Percentiles rank a stretch among this genome's conserved stretches.
Conservation (phyloP, 2,113 vertebrate species). For the Nycticorax nycticorax region DNA sequence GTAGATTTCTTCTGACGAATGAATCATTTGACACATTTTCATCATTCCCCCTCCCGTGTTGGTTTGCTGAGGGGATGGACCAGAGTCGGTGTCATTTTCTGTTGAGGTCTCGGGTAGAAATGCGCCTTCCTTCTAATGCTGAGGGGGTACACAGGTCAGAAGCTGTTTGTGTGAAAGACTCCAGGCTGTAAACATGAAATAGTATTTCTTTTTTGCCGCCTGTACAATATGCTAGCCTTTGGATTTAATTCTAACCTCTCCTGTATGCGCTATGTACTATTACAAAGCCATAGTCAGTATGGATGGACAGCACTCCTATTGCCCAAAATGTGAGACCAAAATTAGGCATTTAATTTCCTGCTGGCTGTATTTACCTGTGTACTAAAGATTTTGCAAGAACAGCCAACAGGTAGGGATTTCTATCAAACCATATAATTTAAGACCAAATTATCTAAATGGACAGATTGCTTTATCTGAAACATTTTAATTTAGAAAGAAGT, state of each 20-base stretch:
- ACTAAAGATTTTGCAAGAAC: neutral
- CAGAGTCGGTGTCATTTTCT: neutral
- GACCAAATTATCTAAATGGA: neutral
- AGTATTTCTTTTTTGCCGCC: neutral
- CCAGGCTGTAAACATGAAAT: neutral
- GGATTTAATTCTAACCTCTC: neutral
- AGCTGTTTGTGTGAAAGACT: neutral
- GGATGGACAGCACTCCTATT: neutral
- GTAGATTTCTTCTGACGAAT: neutral
- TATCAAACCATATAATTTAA: neutral
- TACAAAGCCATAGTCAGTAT: neutral
- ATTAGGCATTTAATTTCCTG: neutral
- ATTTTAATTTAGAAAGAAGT: neutral
- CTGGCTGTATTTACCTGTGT: neutral
- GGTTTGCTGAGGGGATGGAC: neutral
- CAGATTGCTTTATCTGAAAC: neutral
- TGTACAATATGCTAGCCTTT: neutral
- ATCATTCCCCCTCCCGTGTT: neutral
- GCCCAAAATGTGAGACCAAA: neutral
- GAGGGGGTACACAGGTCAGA: neutral
- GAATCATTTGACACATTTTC: neutral
- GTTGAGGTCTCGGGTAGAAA: neutral
- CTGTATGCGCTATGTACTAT: neutral
- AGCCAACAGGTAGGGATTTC: neutral
- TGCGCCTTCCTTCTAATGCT: rapidly evolving